Conservation (phyloP, 2,797 vertebrate genomes). For the Vultur gryphus region DNA sequence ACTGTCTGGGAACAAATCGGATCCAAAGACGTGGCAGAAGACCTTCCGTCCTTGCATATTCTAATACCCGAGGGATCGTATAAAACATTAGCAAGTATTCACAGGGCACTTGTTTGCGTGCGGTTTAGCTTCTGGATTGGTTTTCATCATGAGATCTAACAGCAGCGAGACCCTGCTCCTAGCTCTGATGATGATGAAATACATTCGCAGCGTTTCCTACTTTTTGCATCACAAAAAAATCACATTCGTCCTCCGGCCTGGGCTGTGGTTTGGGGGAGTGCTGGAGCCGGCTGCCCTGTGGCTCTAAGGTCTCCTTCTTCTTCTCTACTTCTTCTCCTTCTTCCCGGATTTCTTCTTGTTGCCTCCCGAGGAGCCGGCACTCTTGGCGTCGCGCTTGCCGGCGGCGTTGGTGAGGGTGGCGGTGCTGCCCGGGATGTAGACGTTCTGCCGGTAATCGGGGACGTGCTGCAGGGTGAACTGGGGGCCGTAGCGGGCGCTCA, state of each 20-base stretch:
- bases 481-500: conserved; percentile 93
- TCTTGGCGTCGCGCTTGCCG: conserved; percentile 82
- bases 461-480: conserved; percentile 98
- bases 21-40: not conserved
- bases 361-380: conserved; percentile 77
- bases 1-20: not conserved
- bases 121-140: conserved; percentile 9
- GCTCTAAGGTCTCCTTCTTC: conserved; percentile 59
- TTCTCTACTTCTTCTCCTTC: conserved; percentile 92
- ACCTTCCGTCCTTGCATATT: conserved; percentile 66
- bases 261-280: conserved; percentile 70
- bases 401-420: conserved; percentile 90
- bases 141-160: conserved; percentile 56
- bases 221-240: conserved; percentile 8
- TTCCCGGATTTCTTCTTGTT: conserved; percentile 99
- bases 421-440: conserved; percentile 97
- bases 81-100: conserved; percentile 61
- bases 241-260: conserved; percentile 70
- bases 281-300: conserved; percentile 65
- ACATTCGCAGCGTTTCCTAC: conserved; percentile 61
- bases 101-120: conserved; percentile 76
- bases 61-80: conserved; percentile 36
- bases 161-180: conserved; percentile 50
- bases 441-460: conserved; percentile 96
- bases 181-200: conserved; percentile 51